A percentile compares a stretch with the other conserved stretches of the same genome.
Conservation (phyloP, 2,888 invertebrate genomes). For the Pyrochroa serraticornis region DNA sequence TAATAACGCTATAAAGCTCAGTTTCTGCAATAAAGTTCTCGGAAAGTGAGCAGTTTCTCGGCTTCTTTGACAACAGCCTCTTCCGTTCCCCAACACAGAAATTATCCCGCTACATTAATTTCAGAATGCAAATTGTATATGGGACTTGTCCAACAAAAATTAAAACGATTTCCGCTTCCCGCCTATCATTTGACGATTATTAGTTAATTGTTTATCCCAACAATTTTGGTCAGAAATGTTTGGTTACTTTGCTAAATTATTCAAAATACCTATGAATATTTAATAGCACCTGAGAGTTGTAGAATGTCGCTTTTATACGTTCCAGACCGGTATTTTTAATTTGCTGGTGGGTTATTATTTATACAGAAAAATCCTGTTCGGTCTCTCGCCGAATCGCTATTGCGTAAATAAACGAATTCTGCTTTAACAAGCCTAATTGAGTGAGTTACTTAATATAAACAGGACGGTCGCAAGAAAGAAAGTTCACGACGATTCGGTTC, state of each 20-base stretch:
- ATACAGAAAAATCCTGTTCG: too few species aligned
- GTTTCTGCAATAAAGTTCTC: too few species aligned
- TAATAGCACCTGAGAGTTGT: not conserved
- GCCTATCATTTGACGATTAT: not conserved
- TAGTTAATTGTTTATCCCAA: not conserved
- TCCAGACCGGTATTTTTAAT: not conserved
- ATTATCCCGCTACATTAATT: not conserved
- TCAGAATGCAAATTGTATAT: not conserved
- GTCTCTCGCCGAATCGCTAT: too few species aligned
- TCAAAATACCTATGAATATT: constrained; percentile 1
- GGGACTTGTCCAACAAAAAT: not conserved
- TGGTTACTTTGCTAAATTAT: not conserved
- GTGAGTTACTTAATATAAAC: too few species aligned
- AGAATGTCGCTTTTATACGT: not conserved
- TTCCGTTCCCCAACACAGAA: not conserved
- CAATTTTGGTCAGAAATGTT: not conserved
- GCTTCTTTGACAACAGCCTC: not conserved
- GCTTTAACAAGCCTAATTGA: too few species aligned
- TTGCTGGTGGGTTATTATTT: not conserved
- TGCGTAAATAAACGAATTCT: too few species aligned
- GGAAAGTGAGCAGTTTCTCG: too few species aligned
- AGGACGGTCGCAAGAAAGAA: too few species aligned
- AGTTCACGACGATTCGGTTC: too few species aligned
- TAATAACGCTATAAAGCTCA: too few species aligned
- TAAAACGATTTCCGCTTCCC: not conserved